Conservation (phyloP, 2,113 vertebrate genomes). For the Lagenorhynchus albirostris region DNA sequence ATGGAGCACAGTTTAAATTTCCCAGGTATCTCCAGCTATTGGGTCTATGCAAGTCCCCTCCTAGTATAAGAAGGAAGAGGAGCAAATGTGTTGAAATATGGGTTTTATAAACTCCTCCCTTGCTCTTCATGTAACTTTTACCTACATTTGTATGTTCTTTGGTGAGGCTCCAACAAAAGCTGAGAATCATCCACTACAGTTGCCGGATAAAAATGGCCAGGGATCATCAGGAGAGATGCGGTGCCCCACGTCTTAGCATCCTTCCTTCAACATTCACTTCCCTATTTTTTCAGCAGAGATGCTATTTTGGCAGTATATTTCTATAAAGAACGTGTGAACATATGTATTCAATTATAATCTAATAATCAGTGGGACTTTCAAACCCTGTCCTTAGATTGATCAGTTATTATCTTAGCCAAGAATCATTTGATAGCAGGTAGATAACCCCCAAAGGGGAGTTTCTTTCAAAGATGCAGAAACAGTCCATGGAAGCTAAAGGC, state of each 20-base stretch:
- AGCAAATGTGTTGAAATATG: background rate
- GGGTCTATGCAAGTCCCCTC: background rate
- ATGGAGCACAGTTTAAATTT: background rate
- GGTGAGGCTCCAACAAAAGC: background rate
- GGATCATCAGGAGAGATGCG: fast-evolving
- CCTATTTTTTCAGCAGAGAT: background rate
- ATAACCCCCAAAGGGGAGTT: background rate
- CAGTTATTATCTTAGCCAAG: background rate
- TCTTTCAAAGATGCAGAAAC: background rate
- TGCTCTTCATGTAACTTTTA: background rate
- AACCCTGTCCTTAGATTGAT: background rate
- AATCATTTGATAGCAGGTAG: background rate
- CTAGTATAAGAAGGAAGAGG: background rate
- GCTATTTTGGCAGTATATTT: background rate
- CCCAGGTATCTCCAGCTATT: background rate
- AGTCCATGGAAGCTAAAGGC: background rate
- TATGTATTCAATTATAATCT: background rate
- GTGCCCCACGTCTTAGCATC: background rate
- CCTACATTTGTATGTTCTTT: background rate
- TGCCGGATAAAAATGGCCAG: background rate
- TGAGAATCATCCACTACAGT: background rate
- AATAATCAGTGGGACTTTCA: background rate
- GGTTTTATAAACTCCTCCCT: no score
- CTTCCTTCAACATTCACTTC: background rate
- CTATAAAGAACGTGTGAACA: background rate